Conservation (phyloP, 2,797 vertebrate species). For the Decapterus maruadsi region DNA sequence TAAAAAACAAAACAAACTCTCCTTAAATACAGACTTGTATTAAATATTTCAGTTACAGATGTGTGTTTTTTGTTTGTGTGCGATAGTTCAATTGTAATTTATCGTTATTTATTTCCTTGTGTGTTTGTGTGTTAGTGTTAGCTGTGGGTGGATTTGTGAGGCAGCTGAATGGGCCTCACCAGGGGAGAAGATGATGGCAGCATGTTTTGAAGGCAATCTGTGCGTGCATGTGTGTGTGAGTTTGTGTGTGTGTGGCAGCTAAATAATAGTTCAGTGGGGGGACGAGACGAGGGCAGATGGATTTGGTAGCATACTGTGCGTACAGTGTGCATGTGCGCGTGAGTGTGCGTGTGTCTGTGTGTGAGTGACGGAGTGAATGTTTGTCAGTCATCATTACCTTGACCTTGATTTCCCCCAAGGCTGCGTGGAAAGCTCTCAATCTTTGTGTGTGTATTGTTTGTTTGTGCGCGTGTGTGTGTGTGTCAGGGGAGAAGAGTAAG, state of each 20-base stretch:
- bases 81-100: background rate
- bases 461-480: constrained; percentile 34
- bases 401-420: constrained; percentile 78
- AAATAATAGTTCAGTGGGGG: constrained; percentile 54
- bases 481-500: constrained; percentile 88
- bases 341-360: background rate
- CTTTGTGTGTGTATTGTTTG: constrained; percentile 46
- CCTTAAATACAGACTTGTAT: background rate
- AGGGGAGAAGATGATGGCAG: background rate
- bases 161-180: constrained; percentile 26
- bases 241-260: constrained; percentile 28
- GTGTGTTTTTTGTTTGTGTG: background rate
- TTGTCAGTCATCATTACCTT: constrained; percentile 79
- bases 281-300: constrained; percentile 48
- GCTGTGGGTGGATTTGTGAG: constrained; percentile 13
- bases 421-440: constrained; percentile 57
- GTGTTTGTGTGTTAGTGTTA: background rate
- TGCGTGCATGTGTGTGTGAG: background rate
- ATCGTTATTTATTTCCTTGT: constrained; percentile 6
- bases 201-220: background rate
- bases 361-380: constrained; percentile 44
- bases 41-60: background rate
- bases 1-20: background rate
- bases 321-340: constrained; percentile 27
- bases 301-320: constrained; percentile 33